Conservation (phyloP, 1,140 invertebrate genomes). For the Aphelenchoides avenae region DNA sequence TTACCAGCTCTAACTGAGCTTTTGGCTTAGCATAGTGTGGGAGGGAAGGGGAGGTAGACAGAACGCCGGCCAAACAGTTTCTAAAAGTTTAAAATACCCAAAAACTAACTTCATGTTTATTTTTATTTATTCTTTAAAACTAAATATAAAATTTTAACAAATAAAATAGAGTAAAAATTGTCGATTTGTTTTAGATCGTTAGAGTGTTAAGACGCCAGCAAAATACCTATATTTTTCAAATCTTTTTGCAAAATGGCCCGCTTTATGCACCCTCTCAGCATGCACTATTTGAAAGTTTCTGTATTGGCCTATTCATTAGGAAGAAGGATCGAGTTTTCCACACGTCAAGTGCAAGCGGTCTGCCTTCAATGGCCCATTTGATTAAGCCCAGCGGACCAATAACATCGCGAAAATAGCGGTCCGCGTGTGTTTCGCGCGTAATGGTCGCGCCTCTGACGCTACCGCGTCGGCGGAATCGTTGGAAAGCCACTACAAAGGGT, state of each 20-base stretch:
- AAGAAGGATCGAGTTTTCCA: neutral
- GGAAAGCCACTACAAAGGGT: neutral
- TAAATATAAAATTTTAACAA: slow-evolving; percentile 1
- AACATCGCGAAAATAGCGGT: neutral
- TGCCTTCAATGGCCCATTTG: neutral
- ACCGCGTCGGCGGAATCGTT: neutral
- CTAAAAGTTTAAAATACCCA: slow-evolving; percentile 7
- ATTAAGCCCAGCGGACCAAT: neutral
- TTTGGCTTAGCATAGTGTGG: slow-evolving; percentile 4
- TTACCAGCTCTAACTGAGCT: slow-evolving; percentile 5
- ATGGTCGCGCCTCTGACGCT: neutral
- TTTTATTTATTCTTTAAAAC: slow-evolving; percentile 8
- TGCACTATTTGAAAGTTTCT: too few species aligned
- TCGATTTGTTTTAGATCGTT: too few species aligned
- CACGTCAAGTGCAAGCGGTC: neutral
- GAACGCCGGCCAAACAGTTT: neutral
- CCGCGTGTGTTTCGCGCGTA: neutral
- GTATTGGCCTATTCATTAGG: too few species aligned
- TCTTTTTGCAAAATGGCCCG: slow-evolving; percentile 23
- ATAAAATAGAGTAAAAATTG: neutral
- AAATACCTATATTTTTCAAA: slow-evolving; percentile 18
- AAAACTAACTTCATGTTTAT: slow-evolving; percentile 2
- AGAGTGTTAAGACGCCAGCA: too few species aligned
- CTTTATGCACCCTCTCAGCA: too few species aligned
- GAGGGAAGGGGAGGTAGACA: too few species aligned